phyloP scores from a whole-genome alignment of 2,797 vertebrate species.

The Cirrhinus molitorella region DNA sequence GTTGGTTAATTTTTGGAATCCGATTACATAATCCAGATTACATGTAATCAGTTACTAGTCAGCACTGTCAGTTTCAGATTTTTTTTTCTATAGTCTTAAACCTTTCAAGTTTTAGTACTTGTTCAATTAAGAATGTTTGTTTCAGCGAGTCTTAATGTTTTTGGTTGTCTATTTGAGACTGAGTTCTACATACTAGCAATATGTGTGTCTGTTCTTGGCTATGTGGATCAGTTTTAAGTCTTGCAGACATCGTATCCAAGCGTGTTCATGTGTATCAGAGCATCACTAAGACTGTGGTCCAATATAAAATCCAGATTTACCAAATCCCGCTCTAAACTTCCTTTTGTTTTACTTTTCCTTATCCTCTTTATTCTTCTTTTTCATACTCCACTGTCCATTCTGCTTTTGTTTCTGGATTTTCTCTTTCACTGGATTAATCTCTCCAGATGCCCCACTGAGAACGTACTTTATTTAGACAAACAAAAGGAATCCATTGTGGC shows the following conservation, averaged over 20 bases:
- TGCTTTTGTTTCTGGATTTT: conserved; percentile 61
- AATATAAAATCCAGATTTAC: background rate
- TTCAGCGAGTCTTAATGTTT: background rate
- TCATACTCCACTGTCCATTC: conserved; percentile 7
- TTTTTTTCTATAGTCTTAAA: background rate
- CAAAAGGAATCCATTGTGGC: conserved; percentile 71
- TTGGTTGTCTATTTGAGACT: background rate
- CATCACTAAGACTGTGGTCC: background rate
- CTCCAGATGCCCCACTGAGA: conserved; percentile 63
- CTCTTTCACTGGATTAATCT: conserved; percentile 64
- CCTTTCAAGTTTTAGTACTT: background rate
- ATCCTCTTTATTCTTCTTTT: background rate
- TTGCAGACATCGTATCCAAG: background rate
- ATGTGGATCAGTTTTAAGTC: background rate
- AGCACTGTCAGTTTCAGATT: background rate
- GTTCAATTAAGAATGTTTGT: background rate
- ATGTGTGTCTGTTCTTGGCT: background rate
- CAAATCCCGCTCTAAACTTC: background rate
- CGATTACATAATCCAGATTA: background rate
- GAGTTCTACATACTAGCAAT: background rate
- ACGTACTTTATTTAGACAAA: conserved; percentile 68
- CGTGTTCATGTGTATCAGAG: conserved; percentile 5
- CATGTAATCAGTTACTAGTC: background rate
- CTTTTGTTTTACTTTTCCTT: conserved; percentile 4
- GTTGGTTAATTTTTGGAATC: too few species aligned